Percentiles rank a stretch among this genome's conserved stretches.
These are phyloP conservation scores for Pantherophis guttatus DNA, from an alignment of 2,113 vertebrate genomes.

Conservation along the genomic window DNA sequence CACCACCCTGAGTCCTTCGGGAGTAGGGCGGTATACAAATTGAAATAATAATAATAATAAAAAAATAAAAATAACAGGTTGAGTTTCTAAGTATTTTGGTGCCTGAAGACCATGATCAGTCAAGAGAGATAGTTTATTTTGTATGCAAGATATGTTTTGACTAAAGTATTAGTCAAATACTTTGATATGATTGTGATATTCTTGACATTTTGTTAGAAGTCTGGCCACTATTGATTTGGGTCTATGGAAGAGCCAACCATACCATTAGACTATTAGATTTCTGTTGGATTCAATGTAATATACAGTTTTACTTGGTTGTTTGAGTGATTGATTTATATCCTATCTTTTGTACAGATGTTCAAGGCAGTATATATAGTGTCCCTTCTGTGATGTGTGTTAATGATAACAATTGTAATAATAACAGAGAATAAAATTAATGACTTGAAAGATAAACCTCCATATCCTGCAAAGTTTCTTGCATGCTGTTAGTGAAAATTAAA, in stretches of 20 bases:
- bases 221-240: background rate
- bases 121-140: background rate
- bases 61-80: background rate
- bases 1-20: no score
- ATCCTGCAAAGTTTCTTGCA: background rate
- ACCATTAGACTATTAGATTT: background rate
- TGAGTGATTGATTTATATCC: background rate
- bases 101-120: background rate
- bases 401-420: background rate
- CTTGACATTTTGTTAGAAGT: background rate
- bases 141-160: background rate
- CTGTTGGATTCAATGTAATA: background rate
- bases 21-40: no score
- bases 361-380: background rate
- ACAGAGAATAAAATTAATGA: background rate
- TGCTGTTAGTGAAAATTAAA: background rate
- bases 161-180: background rate
- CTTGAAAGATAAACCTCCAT: background rate
- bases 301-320: background rate
- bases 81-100: background rate
- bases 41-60: no score
- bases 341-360: background rate
- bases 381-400: background rate
- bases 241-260: background rate
- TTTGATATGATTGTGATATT: background rate